A percentile compares a stretch with the other conserved stretches of the same genome.
Evolutionary conservation across 1,140 invertebrate genomes (phyloP).

Genomic region (Phthorimaea operculella): DNA sequence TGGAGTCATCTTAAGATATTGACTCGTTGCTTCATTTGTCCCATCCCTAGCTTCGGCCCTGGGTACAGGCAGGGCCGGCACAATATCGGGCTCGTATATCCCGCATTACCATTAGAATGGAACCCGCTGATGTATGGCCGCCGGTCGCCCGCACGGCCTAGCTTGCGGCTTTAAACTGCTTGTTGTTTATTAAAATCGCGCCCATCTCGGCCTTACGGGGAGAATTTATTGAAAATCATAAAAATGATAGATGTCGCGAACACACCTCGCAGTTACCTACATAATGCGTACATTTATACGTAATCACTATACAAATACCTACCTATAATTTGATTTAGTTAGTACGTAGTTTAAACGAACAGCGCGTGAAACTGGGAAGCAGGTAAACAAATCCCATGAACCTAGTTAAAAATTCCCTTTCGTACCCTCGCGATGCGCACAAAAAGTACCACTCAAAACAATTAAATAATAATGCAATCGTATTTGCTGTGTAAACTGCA

Average conservation of each 20-base stretch:
- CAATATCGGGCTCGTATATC: constrained; percentile 55
- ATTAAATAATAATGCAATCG: constrained; percentile 62
- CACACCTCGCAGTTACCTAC: neutral
- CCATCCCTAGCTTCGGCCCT: too few relatives aligned
- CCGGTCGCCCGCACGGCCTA: neutral
- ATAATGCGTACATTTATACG: too few relatives aligned
- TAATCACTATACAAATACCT: too few relatives aligned
- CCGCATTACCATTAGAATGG: constrained; percentile 63
- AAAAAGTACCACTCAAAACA: constrained; percentile 48
- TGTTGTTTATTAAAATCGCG: constrained; percentile 1
- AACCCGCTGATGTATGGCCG: constrained; percentile 53
- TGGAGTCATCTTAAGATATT: too few relatives aligned
- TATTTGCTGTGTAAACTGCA: constrained; percentile 39
- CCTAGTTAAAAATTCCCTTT: constrained; percentile 2
- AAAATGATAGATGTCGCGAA: too few relatives aligned
- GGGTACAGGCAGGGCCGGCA: constrained; percentile 40
- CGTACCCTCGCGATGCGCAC: constrained; percentile 23
- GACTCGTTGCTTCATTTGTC: too few relatives aligned
- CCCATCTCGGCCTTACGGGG: too few relatives aligned
- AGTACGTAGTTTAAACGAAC: too few relatives aligned
- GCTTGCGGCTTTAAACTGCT: neutral
- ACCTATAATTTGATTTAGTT: too few relatives aligned
- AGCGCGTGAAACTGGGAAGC: neutral
- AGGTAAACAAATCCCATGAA: neutral
- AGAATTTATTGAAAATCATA: too few relatives aligned